phyloP scores from a whole-genome alignment of 2,888 invertebrate species.

The Agrotis puta region DNA sequence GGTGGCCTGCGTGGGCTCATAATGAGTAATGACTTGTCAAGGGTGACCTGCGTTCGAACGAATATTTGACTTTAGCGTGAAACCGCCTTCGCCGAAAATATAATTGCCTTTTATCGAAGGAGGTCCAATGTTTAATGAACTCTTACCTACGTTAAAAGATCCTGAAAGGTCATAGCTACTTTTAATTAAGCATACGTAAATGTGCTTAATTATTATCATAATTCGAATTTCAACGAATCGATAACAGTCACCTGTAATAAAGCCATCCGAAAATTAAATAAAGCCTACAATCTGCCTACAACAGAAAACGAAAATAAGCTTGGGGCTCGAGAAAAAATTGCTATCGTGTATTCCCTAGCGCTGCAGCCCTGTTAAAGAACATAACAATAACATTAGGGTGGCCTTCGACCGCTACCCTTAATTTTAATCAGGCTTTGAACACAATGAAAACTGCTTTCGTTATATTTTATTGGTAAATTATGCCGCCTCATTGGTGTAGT shows the following conservation, averaged over 20 bases:
- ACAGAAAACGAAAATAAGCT: slow-evolving; percentile 36
- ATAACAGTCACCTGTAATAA: slow-evolving; percentile 13
- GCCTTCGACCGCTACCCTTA: slow-evolving; percentile 57
- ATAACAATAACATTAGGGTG: slow-evolving; percentile 59
- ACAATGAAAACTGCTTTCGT: slow-evolving; percentile 51
- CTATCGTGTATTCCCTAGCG: slow-evolving; percentile 50
- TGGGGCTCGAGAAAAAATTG: slow-evolving; percentile 42
- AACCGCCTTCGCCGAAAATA: slow-evolving; percentile 29
- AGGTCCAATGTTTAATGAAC: slow-evolving; percentile 35
- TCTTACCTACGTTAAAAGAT: slow-evolving; percentile 7
- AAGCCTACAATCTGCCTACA: slow-evolving; percentile 21
- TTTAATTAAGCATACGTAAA: background rate
- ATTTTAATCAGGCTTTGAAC: slow-evolving; percentile 58
- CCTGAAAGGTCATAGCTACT: slow-evolving; percentile 3
- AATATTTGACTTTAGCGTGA: slow-evolving; percentile 42
- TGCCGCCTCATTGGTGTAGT: slow-evolving; percentile 27
- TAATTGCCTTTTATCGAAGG: slow-evolving; percentile 40
- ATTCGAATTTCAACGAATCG: slow-evolving; percentile 7
- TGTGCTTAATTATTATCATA: background rate
- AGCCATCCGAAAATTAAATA: slow-evolving; percentile 16
- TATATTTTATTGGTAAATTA: slow-evolving; percentile 53
- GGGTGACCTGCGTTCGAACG: slow-evolving; percentile 59
- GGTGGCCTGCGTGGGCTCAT: slow-evolving; percentile 42
- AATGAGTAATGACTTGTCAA: slow-evolving; percentile 61
- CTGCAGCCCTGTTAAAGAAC: slow-evolving; percentile 51